A percentile compares a stretch with the other conserved stretches of the same genome.
Evolutionary conservation across 2,113 vertebrate species (phyloP).

Genomic region (Atlantisia rogersi): DNA sequence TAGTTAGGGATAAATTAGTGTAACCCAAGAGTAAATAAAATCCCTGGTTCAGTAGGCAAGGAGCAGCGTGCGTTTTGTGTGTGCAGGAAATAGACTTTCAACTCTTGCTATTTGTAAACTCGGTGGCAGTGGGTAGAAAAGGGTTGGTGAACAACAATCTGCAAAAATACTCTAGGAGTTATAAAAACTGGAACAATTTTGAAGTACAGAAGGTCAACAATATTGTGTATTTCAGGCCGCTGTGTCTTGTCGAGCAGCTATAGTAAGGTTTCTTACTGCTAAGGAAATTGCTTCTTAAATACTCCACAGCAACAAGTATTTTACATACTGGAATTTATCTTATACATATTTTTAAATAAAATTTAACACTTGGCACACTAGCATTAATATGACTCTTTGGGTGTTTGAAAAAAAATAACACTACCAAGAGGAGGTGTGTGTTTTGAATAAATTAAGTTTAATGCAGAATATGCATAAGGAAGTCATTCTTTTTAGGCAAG

Average conservation of each 20-base stretch:
- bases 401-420: neutral
- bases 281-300: neutral
- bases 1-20: neutral
- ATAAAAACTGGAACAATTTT: neutral
- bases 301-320: neutral
- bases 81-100: slow-evolving; percentile 11
- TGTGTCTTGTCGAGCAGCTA: neutral
- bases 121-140: neutral
- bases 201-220: neutral
- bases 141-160: neutral
- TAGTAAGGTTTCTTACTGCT: neutral
- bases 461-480: neutral
- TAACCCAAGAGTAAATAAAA: neutral
- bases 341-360: neutral
- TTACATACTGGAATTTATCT: neutral
- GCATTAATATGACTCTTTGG: neutral
- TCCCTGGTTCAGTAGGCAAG: neutral
- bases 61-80: accelerated
- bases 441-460: slow-evolving; percentile 1
- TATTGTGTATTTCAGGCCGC: neutral
- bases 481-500: neutral
- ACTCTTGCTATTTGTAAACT: neutral
- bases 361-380: neutral
- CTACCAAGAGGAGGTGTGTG: neutral
- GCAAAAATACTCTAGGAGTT: neutral